Base-by-base conservation (phyloP, 1,140 invertebrate species). In the Melitaea cinxia region DNA sequence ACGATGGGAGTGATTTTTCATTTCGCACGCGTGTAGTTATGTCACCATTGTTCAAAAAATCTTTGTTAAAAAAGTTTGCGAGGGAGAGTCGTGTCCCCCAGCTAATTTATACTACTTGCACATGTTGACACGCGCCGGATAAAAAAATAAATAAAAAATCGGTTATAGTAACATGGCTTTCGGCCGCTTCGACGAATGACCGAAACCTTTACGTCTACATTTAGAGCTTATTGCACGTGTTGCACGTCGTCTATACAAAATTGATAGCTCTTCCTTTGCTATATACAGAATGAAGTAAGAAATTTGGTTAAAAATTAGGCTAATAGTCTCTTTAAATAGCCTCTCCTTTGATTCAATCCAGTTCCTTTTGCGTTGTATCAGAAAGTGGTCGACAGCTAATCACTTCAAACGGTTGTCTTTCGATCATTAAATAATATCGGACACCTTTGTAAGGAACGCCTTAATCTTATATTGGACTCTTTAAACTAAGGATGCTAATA, bases 31-130 rank as follows among this genome's bases (percentile, higher is more conserved):
- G 75, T 82, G 77, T 90, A 89, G 86, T 91, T 88, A 88, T 75
- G 78, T 58, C 53, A 58, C 85, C 78, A 89, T 91, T 91, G 88
- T 91, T 91, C 81, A 82, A 82, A 79, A 81, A 80, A 83, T 70
- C 83, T 83, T 86, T 78, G 83, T 77, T 83, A 88, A 89, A 86
- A 88, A 86, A 85, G 73, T 83, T 80, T 74, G 84, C 80, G 77
- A 87, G 88, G 88, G 88, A 83, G 79, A 75, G 69, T 68, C 52
- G 61, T 70, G 72, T 82, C 83, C 86, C 88, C 85, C 67, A 74
- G 85, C 85, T 89, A 91, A 91, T 89, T 90, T 91, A 83, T 80
- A 88, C 79, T 79, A 71, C 78, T 75, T 74, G 88, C 88, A 86
- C 86, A 90, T 88, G 88, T 88, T 86, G 88, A 88, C 88, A 91